phyloP scores from a whole-genome alignment of 1,140 invertebrate species.

The Bactericera cockerelli region DNA sequence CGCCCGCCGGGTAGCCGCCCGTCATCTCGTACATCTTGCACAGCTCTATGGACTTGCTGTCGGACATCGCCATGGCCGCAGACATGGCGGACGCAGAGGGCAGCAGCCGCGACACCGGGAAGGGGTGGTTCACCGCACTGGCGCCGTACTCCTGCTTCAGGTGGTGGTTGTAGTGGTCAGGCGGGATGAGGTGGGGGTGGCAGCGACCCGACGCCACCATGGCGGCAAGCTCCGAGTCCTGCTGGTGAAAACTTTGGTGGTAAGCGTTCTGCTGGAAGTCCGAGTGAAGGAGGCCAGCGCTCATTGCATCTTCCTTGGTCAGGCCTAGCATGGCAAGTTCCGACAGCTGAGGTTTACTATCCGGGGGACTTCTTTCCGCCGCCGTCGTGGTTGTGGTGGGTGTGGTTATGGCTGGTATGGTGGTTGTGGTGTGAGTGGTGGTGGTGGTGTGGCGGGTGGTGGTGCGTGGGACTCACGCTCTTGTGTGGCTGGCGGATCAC shows the following conservation, averaged over 20 bases:
- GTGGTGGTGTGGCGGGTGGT: slow-evolving; percentile 32
- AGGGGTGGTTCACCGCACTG: slow-evolving; percentile 63
- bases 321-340: slow-evolving; percentile 17
- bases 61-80: slow-evolving; percentile 20
- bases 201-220: slow-evolving; percentile 25
- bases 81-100: slow-evolving; percentile 48
- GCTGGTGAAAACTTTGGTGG: slow-evolving; percentile 17
- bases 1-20: background rate
- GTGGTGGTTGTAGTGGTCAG: slow-evolving; percentile 40
- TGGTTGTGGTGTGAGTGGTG: slow-evolving; percentile 29
- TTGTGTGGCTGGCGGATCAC: slow-evolving; percentile 56
- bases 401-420: slow-evolving; percentile 12
- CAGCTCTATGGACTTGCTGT: background rate
- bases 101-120: slow-evolving; percentile 81
- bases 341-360: slow-evolving; percentile 15
- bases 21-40: slow-evolving; percentile 4
- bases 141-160: slow-evolving; percentile 69
- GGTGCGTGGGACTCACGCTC: slow-evolving; percentile 37
- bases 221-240: slow-evolving; percentile 31
- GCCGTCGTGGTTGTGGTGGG: slow-evolving; percentile 13
- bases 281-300: slow-evolving; percentile 15
- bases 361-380: slow-evolving; percentile 17
- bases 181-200: slow-evolving; percentile 33
- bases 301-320: slow-evolving; percentile 10
- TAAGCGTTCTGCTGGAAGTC: slow-evolving; percentile 28